phyloP scores from a whole-genome alignment of 2,113 vertebrate genomes.

The Chascanopsetta lugubris region DNA sequence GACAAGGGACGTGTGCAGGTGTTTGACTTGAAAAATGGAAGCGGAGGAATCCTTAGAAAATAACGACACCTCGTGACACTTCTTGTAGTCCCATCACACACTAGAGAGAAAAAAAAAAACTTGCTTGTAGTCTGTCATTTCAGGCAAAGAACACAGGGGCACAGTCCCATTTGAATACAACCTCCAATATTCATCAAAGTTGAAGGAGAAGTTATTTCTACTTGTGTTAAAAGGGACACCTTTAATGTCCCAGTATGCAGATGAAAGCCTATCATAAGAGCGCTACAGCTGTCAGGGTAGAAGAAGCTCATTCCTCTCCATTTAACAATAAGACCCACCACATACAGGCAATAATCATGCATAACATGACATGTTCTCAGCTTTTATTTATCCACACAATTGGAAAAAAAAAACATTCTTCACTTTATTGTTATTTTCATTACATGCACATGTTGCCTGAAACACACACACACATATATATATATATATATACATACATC shows the following conservation, averaged over 20 bases:
- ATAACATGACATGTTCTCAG: too few species aligned
- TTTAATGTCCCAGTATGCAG: background rate
- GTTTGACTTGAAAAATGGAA: conserved; percentile 2
- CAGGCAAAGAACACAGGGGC: background rate
- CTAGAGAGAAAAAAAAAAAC: conserved; percentile 1
- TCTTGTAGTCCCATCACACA: conserved; percentile 14
- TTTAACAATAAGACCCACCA: background rate
- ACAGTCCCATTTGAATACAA: background rate
- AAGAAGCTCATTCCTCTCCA: background rate
- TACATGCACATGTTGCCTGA: too few species aligned
- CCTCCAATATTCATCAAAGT: background rate
- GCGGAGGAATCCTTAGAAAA: conserved; percentile 14
- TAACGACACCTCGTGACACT: conserved; percentile 19
- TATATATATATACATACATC: too few species aligned
- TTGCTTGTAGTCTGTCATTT: background rate
- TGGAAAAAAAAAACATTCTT: too few species aligned
- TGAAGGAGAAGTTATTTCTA: background rate
- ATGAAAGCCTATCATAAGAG: conserved; percentile 15
- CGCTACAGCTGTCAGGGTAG: background rate
- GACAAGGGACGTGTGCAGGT: conserved; percentile 23
- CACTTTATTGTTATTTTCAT: too few species aligned
- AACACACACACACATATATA: too few species aligned
- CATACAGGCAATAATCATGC: too few species aligned
- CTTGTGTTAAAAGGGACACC: conserved; percentile 5
- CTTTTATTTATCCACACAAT: too few species aligned